These are phyloP conservation scores for Rhynchophorus ferrugineus DNA, from an alignment of 1,140 invertebrate species.

Conservation along the genomic window DNA sequence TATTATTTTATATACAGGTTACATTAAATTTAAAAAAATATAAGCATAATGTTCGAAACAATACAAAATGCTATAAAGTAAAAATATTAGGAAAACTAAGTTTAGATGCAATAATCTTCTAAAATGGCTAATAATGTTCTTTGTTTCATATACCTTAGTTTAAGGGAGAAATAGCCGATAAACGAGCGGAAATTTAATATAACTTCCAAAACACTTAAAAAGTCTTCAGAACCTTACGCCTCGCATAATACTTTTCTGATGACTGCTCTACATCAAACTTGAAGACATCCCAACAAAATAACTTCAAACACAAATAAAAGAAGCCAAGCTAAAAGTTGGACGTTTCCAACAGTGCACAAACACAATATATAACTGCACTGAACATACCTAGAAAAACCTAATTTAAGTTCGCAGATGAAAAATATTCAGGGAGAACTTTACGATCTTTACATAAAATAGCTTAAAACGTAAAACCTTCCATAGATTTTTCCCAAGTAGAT, in stretches of 20 bases:
- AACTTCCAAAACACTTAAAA: not conserved
- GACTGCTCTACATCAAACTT: conserved; percentile 2
- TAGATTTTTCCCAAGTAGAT: no score
- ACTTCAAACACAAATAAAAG: conserved; percentile 1
- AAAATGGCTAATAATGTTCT: no score
- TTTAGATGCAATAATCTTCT: no score
- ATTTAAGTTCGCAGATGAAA: conserved; percentile 20
- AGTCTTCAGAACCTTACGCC: not conserved
- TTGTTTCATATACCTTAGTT: no score
- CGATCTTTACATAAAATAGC: conserved; percentile 1
- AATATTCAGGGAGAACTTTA: conserved; percentile 12
- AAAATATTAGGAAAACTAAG: no score
- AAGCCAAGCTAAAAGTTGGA: not conserved
- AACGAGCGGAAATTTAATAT: not conserved
- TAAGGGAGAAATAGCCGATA: not conserved
- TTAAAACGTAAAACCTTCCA: not conserved
- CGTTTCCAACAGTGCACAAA: not conserved
- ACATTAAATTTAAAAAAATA: no score
- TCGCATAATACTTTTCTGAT: conserved; percentile 2
- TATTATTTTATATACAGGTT: no score
- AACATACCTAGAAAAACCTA: conserved; percentile 14
- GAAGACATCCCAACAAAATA: not conserved
- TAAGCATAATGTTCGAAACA: no score
- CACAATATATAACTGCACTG: not conserved
- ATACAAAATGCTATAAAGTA: no score